Evolutionary conservation across 2,113 vertebrate species (phyloP).

Genomic region (Poeciliopsis prolifica): DNA sequence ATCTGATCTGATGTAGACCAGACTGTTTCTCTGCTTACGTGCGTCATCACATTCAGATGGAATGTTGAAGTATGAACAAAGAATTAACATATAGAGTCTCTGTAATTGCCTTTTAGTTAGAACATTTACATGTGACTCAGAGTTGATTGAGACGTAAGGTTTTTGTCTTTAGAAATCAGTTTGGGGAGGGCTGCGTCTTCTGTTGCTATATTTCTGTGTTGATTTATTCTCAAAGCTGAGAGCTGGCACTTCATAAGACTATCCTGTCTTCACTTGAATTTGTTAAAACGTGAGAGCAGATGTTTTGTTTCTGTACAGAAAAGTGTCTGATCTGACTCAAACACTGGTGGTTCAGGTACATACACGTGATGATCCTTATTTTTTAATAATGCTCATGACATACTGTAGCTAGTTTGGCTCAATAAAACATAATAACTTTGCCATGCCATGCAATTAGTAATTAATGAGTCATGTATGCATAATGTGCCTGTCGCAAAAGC

Average conservation of each 20-base stretch:
- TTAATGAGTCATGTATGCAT: no score
- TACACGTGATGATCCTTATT: no score
- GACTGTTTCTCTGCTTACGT: neutral
- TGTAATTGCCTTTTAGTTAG: neutral
- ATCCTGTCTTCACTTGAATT: neutral
- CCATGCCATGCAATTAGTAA: no score
- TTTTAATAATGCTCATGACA: no score
- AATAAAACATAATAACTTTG: no score
- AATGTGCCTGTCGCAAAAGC: neutral
- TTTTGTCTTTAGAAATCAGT: neutral
- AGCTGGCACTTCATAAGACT: neutral
- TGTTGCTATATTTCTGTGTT: neutral
- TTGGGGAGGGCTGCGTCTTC: neutral
- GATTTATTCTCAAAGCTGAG: neutral
- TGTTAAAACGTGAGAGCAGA: neutral
- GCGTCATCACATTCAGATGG: neutral
- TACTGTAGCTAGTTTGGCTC: no score
- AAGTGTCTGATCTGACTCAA: neutral
- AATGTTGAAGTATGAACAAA: neutral
- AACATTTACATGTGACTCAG: neutral
- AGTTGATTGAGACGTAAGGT: neutral
- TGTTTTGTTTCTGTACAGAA: neutral
- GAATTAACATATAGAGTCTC: neutral
- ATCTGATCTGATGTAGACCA: neutral
- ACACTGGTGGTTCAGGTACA: neutral